phyloP scores from a whole-genome alignment of 2,888 invertebrate genomes.

The Augiades crinisus region DNA sequence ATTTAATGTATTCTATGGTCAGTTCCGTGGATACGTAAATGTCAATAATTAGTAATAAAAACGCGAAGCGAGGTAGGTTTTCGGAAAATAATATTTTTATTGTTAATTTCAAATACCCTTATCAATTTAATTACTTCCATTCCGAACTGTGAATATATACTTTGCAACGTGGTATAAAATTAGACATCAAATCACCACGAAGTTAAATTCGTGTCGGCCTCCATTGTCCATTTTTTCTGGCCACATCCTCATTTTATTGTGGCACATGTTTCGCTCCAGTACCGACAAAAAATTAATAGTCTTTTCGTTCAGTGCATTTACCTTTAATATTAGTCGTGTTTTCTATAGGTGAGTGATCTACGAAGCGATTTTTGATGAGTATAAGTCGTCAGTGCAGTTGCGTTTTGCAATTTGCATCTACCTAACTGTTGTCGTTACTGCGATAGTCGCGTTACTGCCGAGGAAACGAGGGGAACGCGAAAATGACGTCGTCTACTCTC shows the following conservation, averaged over 20 bases:
- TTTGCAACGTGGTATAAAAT: neutral
- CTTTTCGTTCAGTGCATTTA: slow-evolving; percentile 54
- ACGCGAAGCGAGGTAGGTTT: slow-evolving; percentile 21
- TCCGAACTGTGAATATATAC: neutral
- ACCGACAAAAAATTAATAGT: slow-evolving; percentile 64
- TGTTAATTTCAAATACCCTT: neutral
- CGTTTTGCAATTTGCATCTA: slow-evolving; percentile 22
- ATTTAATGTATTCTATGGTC: neutral
- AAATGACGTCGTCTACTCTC: slow-evolving; percentile 50
- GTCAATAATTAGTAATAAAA: slow-evolving; percentile 12
- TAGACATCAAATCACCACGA: neutral
- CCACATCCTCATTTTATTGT: slow-evolving; percentile 78
- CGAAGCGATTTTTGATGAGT: slow-evolving; percentile 16
- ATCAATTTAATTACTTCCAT: neutral
- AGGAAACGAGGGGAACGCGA: slow-evolving; percentile 9
- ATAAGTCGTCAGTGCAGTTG: slow-evolving; percentile 12
- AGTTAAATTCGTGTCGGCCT: slow-evolving; percentile 27
- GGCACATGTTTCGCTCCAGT: slow-evolving; percentile 75
- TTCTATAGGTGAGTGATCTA: slow-evolving; percentile 44
- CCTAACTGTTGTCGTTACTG: slow-evolving; percentile 13
- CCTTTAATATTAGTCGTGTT: slow-evolving; percentile 45
- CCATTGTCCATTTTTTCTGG: slow-evolving; percentile 75
- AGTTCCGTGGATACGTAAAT: neutral
- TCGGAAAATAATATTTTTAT: slow-evolving; percentile 8
- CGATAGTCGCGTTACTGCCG: slow-evolving; percentile 14